These are phyloP conservation scores for Plectropomus leopardus DNA, from an alignment of 2,113 vertebrate species.

Conservation along the genomic window DNA sequence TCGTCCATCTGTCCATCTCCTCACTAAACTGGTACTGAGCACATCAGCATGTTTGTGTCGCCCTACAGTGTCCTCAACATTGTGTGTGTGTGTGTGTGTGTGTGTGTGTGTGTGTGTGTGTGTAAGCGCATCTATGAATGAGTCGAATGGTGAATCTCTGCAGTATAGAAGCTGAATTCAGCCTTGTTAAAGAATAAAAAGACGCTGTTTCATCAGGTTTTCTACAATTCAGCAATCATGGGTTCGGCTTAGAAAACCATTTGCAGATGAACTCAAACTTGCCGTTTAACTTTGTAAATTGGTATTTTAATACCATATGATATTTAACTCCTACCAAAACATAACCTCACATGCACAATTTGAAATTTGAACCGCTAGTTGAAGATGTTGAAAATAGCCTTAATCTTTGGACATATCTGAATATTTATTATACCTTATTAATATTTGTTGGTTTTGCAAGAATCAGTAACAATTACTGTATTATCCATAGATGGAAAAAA, in stretches of 20 bases:
- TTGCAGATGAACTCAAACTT: background rate
- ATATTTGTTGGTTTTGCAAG: no score
- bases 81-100: background rate
- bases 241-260: background rate
- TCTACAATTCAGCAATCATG: background rate
- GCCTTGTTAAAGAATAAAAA: background rate
- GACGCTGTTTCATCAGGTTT: background rate
- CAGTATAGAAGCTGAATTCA: constrained; percentile 4
- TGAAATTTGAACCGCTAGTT: no score
- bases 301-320: no score
- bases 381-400: background rate
- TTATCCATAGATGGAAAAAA: no score
- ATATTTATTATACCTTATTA: no score
- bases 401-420: background rate
- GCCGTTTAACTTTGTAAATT: background rate
- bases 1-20: constrained; percentile 74
- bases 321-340: background rate
- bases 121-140: constrained; percentile 5
- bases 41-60: constrained; percentile 63
- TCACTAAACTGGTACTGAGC: constrained; percentile 44
- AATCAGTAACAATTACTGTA: no score
- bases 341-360: background rate
- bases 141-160: constrained; percentile 9
- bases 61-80: constrained; percentile 24
- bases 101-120: background rate